These are phyloP conservation scores for Oceanites oceanicus DNA, from an alignment of 2,113 vertebrate genomes.

Conservation along the genomic window DNA sequence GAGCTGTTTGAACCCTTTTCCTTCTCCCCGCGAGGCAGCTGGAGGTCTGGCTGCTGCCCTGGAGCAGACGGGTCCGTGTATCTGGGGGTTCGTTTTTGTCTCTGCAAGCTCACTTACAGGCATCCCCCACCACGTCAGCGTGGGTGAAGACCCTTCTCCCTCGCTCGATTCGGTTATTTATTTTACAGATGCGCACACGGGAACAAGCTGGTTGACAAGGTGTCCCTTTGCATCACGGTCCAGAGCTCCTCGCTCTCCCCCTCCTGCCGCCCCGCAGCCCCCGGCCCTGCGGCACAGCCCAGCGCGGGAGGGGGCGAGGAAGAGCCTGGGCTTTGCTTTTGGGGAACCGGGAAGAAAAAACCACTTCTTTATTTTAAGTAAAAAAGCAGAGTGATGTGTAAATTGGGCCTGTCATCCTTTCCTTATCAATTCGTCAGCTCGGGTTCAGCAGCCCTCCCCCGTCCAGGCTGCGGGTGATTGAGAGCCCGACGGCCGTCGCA, in stretches of 20 bases:
- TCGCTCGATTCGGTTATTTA: not conserved
- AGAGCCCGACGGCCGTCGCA: fast-evolving
- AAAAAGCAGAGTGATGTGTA: not conserved
- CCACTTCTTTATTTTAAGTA: too few relatives aligned
- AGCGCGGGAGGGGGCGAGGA: fast-evolving
- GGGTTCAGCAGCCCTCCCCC: not conserved
- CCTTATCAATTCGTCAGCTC: not conserved
- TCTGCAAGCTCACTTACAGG: fast-evolving
- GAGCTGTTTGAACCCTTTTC: not conserved
- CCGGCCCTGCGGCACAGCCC: not conserved
- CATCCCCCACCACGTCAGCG: not conserved
- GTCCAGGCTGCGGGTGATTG: fast-evolving
- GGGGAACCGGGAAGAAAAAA: not conserved
- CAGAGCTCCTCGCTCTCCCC: not conserved
- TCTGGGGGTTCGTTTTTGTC: too few relatives aligned
- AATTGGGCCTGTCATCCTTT: not conserved
- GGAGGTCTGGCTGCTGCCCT: not conserved
- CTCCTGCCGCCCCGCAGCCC: not conserved
- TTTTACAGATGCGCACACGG: fast-evolving
- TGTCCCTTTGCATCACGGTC: not conserved
- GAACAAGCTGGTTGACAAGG: not conserved
- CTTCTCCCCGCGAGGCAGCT: not conserved
- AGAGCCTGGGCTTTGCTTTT: not conserved
- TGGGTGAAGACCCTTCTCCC: not conserved
- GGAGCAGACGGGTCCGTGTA: fast-evolving